Base-by-base conservation (phyloP, 2,888 invertebrate genomes). In the Lycia hirtaria region DNA sequence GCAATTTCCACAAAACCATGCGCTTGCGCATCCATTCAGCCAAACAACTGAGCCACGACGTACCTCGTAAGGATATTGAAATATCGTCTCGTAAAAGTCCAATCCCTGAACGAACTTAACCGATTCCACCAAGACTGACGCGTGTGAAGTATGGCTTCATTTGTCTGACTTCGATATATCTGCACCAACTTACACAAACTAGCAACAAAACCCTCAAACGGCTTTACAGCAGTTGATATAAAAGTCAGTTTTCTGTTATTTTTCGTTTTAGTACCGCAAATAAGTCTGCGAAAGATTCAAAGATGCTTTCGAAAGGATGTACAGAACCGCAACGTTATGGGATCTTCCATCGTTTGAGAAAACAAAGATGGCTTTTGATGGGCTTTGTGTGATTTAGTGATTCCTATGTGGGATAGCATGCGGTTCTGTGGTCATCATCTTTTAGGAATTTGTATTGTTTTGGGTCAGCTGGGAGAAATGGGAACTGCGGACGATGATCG, bases 11-110 rank as follows among this genome's bases (percentile, higher is more conserved):
- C 43, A 28, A 37, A 60, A 58, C 45, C 33, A 19, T 47, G 47
- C 35, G 35, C 35, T 17, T n/a, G 33, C 37, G 53, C 53, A 60
- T 63, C 56, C 56, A 58, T 47, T 47, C 22, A 43, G 63, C 67
- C 67, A 35, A 62, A 61, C 45, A 54, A 51, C 35, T 17, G 35
- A 41, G 9, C 24, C n/a, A 3, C 43, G 48, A 58, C 37, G 43
- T 53, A 68, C 81, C 91, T 92, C 89, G 85, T 92, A 92, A 90
- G 88, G 78, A 90, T 89, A 91, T 88, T 92, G 90, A 92, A 90
- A 89, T 91, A 92, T 91, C 76, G 82, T 81, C 81, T 82, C 89
- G 75, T 92, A 92, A 91, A 92, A 55, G 86, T 85, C 87, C 73
- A 75, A 80, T 44, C 74, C 77, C 71, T 79, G 81, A 76, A 72